These are phyloP conservation scores for Aphodius granarius DNA, from an alignment of 2,888 invertebrate species.

Conservation along the genomic window DNA sequence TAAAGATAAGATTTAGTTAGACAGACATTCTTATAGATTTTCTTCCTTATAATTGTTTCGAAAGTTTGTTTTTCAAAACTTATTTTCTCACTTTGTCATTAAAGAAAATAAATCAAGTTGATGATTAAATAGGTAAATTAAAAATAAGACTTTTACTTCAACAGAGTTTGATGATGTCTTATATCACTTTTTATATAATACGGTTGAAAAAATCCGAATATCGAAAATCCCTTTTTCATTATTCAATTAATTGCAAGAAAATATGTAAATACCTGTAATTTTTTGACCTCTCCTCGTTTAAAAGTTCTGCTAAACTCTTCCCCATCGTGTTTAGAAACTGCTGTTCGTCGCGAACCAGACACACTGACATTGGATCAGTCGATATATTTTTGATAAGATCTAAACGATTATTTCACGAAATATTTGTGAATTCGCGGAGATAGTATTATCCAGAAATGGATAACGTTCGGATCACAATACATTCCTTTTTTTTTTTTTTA, in stretches of 20 bases:
- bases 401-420: background rate
- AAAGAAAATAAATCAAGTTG: too few relatives aligned
- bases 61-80: too few relatives aligned
- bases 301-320: conserved; percentile 9
- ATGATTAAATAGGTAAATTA: too few relatives aligned
- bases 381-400: background rate
- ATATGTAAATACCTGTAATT: conserved; percentile 8
- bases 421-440: background rate
- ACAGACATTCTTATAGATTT: background rate
- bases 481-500: background rate
- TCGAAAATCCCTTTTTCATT: too few relatives aligned
- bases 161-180: too few relatives aligned
- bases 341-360: background rate
- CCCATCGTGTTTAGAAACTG: background rate
- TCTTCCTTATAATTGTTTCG: background rate
- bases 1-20: background rate
- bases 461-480: background rate
- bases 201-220: too few relatives aligned
- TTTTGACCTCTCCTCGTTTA: conserved; percentile 6
- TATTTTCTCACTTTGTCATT: too few relatives aligned
- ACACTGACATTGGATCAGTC: conserved; percentile 1
- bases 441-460: background rate
- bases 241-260: background rate
- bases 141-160: too few relatives aligned
- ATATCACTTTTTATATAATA: too few relatives aligned